These are phyloP conservation scores for Spatulosminthurus flaviceps DNA, from an alignment of 2,888 invertebrate genomes.

Conservation along the genomic window DNA sequence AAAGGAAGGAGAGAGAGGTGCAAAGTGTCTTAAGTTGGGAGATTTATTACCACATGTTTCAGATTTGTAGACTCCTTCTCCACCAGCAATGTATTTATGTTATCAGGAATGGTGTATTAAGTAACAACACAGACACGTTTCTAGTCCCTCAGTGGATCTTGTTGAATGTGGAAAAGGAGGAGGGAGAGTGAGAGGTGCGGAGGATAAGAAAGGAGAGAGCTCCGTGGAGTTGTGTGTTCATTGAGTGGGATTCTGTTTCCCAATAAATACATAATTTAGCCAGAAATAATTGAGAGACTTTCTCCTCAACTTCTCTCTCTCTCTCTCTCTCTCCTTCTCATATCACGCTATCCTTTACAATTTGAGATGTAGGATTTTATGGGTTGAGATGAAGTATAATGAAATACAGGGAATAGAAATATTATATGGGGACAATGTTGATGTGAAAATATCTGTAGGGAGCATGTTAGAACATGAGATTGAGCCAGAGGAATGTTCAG, in stretches of 20 bases:
- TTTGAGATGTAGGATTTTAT: too few relatives aligned
- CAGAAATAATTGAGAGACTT: not conserved
- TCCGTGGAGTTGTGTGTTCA: too few relatives aligned
- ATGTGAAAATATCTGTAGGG: too few relatives aligned
- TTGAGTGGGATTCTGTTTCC: not conserved
- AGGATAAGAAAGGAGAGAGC: not conserved
- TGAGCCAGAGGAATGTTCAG: too few relatives aligned
- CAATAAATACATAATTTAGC: too few relatives aligned
- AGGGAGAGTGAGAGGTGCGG: not conserved
- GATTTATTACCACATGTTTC: slow-evolving; percentile 13
- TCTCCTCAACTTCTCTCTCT: not conserved
- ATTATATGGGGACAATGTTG: too few relatives aligned
- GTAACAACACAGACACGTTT: not conserved
- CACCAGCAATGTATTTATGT: not conserved
- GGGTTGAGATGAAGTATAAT: too few relatives aligned
- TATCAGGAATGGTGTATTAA: not conserved
- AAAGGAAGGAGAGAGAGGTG: not conserved
- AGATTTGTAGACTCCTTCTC: not conserved
- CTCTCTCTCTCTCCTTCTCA: not conserved
- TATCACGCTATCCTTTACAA: too few relatives aligned
- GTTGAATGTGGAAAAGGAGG: not conserved
- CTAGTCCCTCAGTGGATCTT: not conserved
- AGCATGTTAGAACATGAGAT: too few relatives aligned
- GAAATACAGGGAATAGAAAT: too few relatives aligned
- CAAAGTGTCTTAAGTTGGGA: slow-evolving; percentile 18